Conservation (phyloP, 2,113 vertebrate genomes). For the Scytalopus superciliaris region DNA sequence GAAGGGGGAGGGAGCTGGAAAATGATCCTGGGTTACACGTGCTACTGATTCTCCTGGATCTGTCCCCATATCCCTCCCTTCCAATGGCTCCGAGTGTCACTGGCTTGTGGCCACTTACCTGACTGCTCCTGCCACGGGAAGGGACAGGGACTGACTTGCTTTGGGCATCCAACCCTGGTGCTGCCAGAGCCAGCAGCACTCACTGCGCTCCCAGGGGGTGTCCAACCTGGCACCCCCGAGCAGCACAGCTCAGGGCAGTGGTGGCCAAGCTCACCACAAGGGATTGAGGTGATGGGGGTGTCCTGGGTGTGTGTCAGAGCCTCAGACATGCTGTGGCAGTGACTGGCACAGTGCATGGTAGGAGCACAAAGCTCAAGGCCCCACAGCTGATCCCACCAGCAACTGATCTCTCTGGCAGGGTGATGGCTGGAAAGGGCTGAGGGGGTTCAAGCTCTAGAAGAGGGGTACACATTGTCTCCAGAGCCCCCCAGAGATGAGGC, state of each 20-base stretch:
- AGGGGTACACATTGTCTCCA: rapidly evolving
- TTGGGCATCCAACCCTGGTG: too few species aligned
- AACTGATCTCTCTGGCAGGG: neutral
- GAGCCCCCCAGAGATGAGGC: neutral
- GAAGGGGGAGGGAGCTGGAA: neutral
- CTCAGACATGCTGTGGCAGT: neutral
- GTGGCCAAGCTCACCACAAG: neutral
- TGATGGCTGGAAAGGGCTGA: neutral
- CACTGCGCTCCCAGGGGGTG: rapidly evolving
- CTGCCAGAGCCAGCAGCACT: neutral
- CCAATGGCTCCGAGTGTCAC: rapidly evolving
- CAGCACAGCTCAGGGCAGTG: neutral
- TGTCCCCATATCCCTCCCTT: neutral
- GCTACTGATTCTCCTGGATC: rapidly evolving
- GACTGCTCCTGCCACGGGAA: rapidly evolving
- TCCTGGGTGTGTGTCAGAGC: rapidly evolving
- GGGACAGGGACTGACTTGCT: neutral
- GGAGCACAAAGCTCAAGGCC: neutral
- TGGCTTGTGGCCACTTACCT: neutral
- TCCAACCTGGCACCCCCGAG: rapidly evolving
- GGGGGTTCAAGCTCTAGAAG: neutral
- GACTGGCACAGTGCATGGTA: rapidly evolving
- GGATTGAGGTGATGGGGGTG: neutral
- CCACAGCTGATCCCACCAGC: neutral
- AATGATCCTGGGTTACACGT: neutral